These are phyloP conservation scores for Plagiodera versicolora DNA, from an alignment of 2,888 invertebrate genomes.

Conservation along the genomic window DNA sequence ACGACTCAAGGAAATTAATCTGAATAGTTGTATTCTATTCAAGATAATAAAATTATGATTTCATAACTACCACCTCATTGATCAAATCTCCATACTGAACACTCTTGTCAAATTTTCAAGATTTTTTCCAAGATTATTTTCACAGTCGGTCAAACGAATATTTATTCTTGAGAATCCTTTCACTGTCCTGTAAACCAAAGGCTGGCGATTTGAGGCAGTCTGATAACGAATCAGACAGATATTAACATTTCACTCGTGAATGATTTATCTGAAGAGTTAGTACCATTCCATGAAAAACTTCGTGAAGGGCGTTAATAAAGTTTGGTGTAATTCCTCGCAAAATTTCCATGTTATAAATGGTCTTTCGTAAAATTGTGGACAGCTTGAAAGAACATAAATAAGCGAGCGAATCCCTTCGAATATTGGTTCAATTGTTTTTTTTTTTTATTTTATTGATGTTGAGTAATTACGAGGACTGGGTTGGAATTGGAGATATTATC, in stretches of 20 bases:
- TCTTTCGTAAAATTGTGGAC: neutral
- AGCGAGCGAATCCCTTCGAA: neutral
- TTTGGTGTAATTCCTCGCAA: neutral
- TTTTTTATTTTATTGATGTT: too few species aligned
- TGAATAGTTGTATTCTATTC: too few species aligned
- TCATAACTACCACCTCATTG: too few species aligned
- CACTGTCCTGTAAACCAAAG: neutral
- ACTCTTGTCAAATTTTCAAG: too few species aligned
- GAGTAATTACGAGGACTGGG: too few species aligned
- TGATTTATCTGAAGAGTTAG: neutral
- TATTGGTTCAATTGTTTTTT: neutral
- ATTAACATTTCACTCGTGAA: neutral
- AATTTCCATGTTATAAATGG: neutral
- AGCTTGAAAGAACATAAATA: neutral
- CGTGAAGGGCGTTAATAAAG: neutral
- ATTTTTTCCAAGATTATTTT: too few species aligned
- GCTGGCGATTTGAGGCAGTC: neutral
- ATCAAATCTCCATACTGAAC: too few species aligned
- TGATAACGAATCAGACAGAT: neutral
- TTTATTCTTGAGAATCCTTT: too few species aligned
- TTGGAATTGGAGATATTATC: too few species aligned
- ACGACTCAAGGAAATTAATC: too few species aligned
- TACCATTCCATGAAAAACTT: neutral
- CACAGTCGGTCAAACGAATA: too few species aligned
- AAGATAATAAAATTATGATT: too few species aligned